Base-by-base conservation (phyloP, 2,113 vertebrate genomes). In the Potamarius usumacintae region DNA sequence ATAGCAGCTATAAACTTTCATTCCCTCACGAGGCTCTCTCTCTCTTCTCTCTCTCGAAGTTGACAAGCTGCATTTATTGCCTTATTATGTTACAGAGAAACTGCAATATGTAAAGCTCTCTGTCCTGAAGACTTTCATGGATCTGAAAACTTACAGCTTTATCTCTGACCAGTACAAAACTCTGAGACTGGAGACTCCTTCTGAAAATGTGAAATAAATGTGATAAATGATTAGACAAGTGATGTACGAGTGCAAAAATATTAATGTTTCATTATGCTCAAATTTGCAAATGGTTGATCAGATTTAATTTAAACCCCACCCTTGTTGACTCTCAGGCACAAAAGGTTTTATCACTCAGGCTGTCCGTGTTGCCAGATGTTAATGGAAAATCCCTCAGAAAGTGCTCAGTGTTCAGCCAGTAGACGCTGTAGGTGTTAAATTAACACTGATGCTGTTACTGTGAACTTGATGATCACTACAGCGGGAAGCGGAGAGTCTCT, bases 401-500 rank as follows among this genome's bases (percentile, higher is more conserved):
- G 55, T 22, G 4, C 34, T 6, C 53, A 18, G 60, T 81, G 20
- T 81, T 65, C 25, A 30, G 20, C 5, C 1, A 27, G 48, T 52
- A 25, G 27, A 63, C 57, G 9, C 69, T 63, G 71, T 50, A 57
- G 65, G 69, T 53, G 71, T 83, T 83, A 83, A 71, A 87, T 84
- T 62, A 60, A 42, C 78, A 77, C 30, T 63, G 72, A 67, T 86
- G 42, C 52, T 65, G 17, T 80, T 52, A 55, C 62, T 63, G 82
- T 80, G 88, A 69, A 55, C 85, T 27, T 86, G 65, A 72, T 86
- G 71, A 83, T 83, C 80, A 62, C 42, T 67, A 34, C 86, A 83
- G 78, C 67, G 48, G 71, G 77, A 76, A 78, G 85, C 25, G 42
- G 22, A 87, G 71, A 18, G 63, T 48, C 80, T 83, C 78, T 42